Percentiles rank a stretch among this genome's conserved stretches.
Conservation (phyloP, 2,797 vertebrate species). For the Scomberomorus guttatus region DNA sequence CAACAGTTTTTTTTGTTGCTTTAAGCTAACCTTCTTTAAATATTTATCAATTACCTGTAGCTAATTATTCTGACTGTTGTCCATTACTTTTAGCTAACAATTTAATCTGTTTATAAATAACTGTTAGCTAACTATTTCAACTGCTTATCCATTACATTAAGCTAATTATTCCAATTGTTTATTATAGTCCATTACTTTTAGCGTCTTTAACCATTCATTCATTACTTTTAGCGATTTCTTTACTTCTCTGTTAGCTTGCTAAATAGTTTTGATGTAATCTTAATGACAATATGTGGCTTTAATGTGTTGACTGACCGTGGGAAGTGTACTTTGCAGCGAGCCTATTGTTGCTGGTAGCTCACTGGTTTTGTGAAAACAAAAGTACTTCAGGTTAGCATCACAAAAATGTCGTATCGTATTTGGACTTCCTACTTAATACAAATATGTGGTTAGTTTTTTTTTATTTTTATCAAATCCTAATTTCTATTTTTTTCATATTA, state of each 20-base stretch:
- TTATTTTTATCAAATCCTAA: not conserved
- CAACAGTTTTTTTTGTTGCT: not conserved
- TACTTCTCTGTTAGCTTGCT: not conserved
- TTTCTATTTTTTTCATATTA: not conserved
- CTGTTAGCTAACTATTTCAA: not conserved
- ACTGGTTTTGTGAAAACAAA: not conserved
- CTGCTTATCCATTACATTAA: no score
- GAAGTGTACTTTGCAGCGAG: not conserved
- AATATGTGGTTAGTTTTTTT: not conserved
- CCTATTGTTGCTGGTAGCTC: not conserved
- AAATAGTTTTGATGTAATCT: not conserved
- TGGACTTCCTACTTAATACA: not conserved
- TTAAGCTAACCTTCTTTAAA: not conserved
- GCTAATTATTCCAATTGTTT: no score
- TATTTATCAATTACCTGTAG: not conserved
- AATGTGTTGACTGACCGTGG: not conserved
- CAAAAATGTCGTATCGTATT: not conserved
- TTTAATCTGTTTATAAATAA: no score
- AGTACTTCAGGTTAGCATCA: not conserved
- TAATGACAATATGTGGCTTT: not conserved
- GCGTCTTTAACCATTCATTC: no score
- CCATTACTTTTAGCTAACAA: no score
- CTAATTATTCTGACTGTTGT: not conserved
- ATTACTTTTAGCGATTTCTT: not conserved
- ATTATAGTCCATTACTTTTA: no score